phyloP scores from a whole-genome alignment of 2,797 vertebrate genomes.

The Potorous gilbertii region DNA sequence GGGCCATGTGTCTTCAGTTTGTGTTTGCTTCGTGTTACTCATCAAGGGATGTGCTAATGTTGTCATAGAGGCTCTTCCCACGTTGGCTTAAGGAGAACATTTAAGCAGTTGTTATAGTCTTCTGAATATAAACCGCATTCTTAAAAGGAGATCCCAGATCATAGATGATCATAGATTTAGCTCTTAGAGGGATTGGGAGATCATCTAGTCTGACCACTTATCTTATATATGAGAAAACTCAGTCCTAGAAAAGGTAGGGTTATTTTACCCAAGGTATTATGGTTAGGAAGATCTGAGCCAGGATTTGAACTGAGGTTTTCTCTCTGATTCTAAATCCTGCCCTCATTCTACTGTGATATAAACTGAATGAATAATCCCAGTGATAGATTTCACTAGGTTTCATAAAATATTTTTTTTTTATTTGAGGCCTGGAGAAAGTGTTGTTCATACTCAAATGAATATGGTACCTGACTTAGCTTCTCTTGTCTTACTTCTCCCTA shows the following conservation, averaged over 20 bases:
- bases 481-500: neutral
- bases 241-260: neutral
- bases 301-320: neutral
- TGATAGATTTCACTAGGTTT: neutral
- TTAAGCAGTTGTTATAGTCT: constrained; percentile 63
- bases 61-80: constrained; percentile 71
- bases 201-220: neutral
- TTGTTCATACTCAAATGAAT: neutral
- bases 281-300: neutral
- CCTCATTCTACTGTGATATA: neutral
- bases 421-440: neutral
- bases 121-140: neutral
- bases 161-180: neutral
- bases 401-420: neutral
- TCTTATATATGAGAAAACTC: neutral
- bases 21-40: constrained; percentile 66
- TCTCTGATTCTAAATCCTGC: neutral
- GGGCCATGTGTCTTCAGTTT: constrained; percentile 24
- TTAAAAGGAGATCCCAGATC: neutral
- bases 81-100: constrained; percentile 73
- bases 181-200: neutral
- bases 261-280: neutral
- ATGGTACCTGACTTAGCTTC: neutral
- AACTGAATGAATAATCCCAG: neutral
- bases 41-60: constrained; percentile 65